phyloP scores from a whole-genome alignment of 2,797 vertebrate species.

The Poecilia picta region DNA sequence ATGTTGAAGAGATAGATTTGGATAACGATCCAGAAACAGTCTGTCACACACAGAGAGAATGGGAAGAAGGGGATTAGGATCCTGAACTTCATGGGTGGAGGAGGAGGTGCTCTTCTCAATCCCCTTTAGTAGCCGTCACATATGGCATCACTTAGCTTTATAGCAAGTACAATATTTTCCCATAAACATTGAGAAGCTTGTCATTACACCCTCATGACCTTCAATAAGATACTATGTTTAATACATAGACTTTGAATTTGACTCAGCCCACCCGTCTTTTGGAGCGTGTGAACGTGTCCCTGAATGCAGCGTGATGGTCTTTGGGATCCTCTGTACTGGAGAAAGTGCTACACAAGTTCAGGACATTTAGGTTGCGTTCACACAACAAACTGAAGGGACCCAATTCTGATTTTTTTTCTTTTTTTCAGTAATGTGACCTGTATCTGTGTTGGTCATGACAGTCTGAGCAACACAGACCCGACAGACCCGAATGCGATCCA shows the following conservation, averaged over 20 bases:
- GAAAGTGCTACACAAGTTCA: too few species aligned
- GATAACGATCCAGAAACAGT: constrained; percentile 67
- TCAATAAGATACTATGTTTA: not conserved
- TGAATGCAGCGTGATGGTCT: too few species aligned
- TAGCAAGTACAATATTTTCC: constrained; percentile 13
- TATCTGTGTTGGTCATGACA: too few species aligned
- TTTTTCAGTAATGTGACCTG: too few species aligned
- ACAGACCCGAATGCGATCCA: too few species aligned
- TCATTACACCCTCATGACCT: not conserved
- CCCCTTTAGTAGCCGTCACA: not conserved
- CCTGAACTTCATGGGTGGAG: constrained; percentile 28
- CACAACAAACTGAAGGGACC: too few species aligned
- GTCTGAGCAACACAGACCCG: too few species aligned
- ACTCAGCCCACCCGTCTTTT: too few species aligned
- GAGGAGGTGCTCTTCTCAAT: not conserved
- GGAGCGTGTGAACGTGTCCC: too few species aligned
- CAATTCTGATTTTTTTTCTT: too few species aligned
- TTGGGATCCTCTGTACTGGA: too few species aligned
- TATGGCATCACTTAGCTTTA: not conserved
- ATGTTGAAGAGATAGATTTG: constrained; percentile 60
- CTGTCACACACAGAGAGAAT: constrained; percentile 30
- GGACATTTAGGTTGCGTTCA: too few species aligned
- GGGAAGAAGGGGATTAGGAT: constrained; percentile 13
- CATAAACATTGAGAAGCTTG: not conserved
- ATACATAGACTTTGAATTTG: not conserved